Conservation (phyloP, 2,888 invertebrate genomes). For the Crossocerus cetratus region DNA sequence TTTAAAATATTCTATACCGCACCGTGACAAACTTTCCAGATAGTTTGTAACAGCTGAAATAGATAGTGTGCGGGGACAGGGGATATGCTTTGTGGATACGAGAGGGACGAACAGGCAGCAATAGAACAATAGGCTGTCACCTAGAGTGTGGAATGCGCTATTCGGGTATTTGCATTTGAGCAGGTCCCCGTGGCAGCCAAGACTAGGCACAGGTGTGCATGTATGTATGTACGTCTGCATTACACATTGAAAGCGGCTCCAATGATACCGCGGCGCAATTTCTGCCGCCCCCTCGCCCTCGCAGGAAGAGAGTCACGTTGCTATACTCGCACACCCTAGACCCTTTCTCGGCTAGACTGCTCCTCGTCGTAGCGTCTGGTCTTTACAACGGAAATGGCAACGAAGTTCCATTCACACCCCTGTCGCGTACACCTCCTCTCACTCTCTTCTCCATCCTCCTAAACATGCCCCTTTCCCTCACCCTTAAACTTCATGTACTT, state of each 20-base stretch:
- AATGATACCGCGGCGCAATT: conserved; percentile 25
- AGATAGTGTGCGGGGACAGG: no score
- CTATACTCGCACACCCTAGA: neutral
- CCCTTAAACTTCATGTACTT: no score
- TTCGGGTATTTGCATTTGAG: conserved; percentile 50
- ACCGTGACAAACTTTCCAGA: no score
- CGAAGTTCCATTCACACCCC: conserved; percentile 32
- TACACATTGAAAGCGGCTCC: conserved; percentile 34
- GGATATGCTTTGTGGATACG: neutral
- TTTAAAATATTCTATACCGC: no score
- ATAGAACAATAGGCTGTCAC: conserved; percentile 48
- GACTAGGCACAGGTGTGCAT: no score
- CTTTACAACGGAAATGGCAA: conserved; percentile 49
- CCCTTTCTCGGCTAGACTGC: neutral
- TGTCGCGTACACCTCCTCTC: neutral
- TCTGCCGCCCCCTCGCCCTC: no score
- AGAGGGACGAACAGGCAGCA: conserved; percentile 31
- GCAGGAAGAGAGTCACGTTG: no score
- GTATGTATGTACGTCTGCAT: conserved; percentile 20
- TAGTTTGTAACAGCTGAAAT: no score
- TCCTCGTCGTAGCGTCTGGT: conserved; percentile 15
- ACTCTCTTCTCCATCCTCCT: neutral
- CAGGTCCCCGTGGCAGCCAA: no score
- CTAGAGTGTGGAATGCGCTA: conserved; percentile 29
- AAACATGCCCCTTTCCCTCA: no score